A percentile compares a stretch with the other conserved stretches of the same genome.
These are phyloP conservation scores for Oxyteleia sp. DNA, from an alignment of 2,888 invertebrate species.

Conservation along the genomic window DNA sequence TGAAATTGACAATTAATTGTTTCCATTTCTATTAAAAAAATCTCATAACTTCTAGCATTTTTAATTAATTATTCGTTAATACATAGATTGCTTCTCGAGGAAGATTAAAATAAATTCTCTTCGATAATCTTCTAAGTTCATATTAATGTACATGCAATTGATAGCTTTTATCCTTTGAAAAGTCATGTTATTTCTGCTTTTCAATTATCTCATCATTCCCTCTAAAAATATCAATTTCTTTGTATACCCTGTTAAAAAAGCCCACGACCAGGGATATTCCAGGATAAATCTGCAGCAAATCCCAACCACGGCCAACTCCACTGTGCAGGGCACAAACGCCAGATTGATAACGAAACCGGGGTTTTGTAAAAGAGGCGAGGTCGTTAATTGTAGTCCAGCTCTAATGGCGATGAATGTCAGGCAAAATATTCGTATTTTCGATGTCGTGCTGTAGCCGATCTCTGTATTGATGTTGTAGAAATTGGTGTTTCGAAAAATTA, in stretches of 20 bases:
- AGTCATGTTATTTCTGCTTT: no score
- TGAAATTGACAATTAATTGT: no score
- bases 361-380: slow-evolving; percentile 79
- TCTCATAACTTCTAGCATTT: no score
- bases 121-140: no score
- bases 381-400: slow-evolving; percentile 84
- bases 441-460: slow-evolving; percentile 75
- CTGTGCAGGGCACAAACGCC: slow-evolving; percentile 82
- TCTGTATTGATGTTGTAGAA: slow-evolving; percentile 80
- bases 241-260: slow-evolving; percentile 84
- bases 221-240: no score
- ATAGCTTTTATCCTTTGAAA: no score
- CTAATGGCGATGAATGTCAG: slow-evolving; percentile 83
- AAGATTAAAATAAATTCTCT: no score
- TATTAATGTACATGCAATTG: no score
- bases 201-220: no score
- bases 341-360: slow-evolving; percentile 79
- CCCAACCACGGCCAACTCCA: slow-evolving; percentile 79
- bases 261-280: slow-evolving; percentile 83
- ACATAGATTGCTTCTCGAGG: no score
- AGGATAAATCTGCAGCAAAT: slow-evolving; percentile 79
- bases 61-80: no score
- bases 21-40: no score
- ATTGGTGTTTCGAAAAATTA: slow-evolving; percentile 80
- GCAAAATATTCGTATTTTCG: slow-evolving; percentile 83